phyloP scores from a whole-genome alignment of 2,113 vertebrate species.

The Limanda limanda region DNA sequence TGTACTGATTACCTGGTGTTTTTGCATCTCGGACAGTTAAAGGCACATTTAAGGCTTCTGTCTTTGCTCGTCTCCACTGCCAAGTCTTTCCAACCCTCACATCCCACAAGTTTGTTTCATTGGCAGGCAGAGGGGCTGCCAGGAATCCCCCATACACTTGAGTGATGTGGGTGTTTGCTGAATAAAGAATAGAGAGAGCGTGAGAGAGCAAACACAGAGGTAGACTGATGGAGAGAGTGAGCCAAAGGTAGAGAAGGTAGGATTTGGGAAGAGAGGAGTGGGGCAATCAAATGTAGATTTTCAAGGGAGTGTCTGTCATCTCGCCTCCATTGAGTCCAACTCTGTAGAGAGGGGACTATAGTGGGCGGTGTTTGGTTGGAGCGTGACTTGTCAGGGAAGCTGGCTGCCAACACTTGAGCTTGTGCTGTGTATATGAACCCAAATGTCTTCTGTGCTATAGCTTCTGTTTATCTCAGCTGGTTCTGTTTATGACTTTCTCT shows the following conservation, averaged over 20 bases:
- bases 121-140: constrained; percentile 39
- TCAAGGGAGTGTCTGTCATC: constrained; percentile 28
- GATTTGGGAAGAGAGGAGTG: constrained; percentile 24
- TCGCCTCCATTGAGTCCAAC: constrained; percentile 27
- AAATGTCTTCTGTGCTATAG: neutral
- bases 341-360: constrained; percentile 13
- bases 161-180: constrained; percentile 38
- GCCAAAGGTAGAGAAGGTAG: constrained; percentile 26
- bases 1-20: constrained; percentile 34
- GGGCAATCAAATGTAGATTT: constrained; percentile 36
- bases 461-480: too few species aligned
- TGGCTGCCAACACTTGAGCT: neutral
- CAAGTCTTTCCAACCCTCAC: constrained; percentile 41
- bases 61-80: constrained; percentile 35
- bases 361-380: neutral
- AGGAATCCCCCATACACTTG: constrained; percentile 35
- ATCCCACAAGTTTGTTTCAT: constrained; percentile 37
- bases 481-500: neutral
- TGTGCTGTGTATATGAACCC: neutral
- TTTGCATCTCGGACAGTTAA: constrained; percentile 25
- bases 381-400: neutral
- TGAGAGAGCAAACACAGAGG: neutral
- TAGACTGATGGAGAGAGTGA: neutral
- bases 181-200: constrained; percentile 30
- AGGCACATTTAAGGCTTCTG: constrained; percentile 33